Percentiles rank a stretch among this genome's conserved stretches.
Conservation (phyloP, 2,797 vertebrate genomes). For the Micromesistius poutassou region DNA sequence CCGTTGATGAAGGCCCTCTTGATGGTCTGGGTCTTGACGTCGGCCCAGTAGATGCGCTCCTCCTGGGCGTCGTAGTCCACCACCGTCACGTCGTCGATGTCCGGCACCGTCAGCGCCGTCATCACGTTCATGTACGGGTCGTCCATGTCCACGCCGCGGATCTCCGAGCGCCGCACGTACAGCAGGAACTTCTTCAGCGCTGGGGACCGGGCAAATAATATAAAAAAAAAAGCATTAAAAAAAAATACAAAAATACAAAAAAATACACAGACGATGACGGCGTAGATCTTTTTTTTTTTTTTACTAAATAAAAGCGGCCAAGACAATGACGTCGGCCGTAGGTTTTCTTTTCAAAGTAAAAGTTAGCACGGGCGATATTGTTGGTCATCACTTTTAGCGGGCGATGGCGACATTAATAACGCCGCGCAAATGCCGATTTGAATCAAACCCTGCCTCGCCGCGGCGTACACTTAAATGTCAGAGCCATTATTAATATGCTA, state of each 20-base stretch:
- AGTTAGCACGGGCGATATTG: neutral
- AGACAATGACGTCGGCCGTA: neutral
- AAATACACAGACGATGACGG: too few species aligned
- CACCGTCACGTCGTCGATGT: conserved; percentile 94
- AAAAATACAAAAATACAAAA: too few species aligned
- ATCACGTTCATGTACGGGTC: conserved; percentile 98
- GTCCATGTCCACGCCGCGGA: conserved; percentile 96
- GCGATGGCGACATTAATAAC: conserved; percentile 13
- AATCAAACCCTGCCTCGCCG: conserved; percentile 6
- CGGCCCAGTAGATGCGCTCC: conserved; percentile 95
- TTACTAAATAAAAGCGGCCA: neutral
- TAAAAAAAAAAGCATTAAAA: too few species aligned
- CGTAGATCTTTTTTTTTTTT: too few species aligned
- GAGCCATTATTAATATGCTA: conserved; percentile 10
- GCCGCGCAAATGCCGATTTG: conserved; percentile 16
- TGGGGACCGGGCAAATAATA: conserved; percentile 56
- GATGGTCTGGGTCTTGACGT: conserved; percentile 96
- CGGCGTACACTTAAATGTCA: conserved; percentile 22
- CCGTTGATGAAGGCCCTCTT: conserved; percentile 96
- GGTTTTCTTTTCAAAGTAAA: neutral
- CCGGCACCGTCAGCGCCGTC: conserved; percentile 93
- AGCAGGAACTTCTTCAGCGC: conserved; percentile 92
- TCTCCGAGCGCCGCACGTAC: conserved; percentile 91
- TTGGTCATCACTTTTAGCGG: conserved; percentile 11
- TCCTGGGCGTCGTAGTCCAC: conserved; percentile 93